These are phyloP conservation scores for Stegodyphus mimosarum DNA, from an alignment of 1,140 invertebrate genomes.

Conservation along the genomic window DNA sequence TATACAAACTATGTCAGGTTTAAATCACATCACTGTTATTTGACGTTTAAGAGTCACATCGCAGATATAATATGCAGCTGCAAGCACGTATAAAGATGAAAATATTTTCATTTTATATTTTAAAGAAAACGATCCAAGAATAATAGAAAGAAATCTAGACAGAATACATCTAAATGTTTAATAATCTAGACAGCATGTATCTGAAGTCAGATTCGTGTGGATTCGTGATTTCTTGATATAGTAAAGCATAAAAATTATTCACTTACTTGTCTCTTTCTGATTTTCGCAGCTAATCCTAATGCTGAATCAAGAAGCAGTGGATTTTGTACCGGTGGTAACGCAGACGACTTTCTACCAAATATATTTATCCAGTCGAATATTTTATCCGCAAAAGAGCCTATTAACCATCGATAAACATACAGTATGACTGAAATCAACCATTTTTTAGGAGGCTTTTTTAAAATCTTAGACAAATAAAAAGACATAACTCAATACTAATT, in stretches of 20 bases:
- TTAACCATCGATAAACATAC: constrained; percentile 33
- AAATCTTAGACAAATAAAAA: no score
- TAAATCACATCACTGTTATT: no score
- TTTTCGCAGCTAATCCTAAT: constrained; percentile 22
- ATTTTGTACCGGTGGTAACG: constrained; percentile 40
- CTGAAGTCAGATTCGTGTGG: not conserved
- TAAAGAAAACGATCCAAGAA: no score
- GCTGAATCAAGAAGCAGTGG: constrained; percentile 39
- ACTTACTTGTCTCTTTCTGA: constrained; percentile 35
- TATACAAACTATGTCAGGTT: no score
- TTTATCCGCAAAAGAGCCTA: constrained; percentile 21
- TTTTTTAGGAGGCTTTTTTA: not conserved
- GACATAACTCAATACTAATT: no score
- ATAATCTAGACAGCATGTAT: not conserved
- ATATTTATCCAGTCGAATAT: constrained; percentile 8
- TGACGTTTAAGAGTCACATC: no score
- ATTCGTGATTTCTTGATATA: not conserved
- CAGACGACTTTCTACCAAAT: constrained; percentile 16
- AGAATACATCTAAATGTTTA: no score
- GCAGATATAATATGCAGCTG: no score
- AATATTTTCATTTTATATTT: no score
- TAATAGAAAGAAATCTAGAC: no score
- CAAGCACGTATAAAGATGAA: no score
- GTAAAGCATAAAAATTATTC: not conserved
- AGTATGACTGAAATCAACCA: constrained; percentile 20